These are phyloP conservation scores for Drosophila orosa DNA, from an alignment of 1,140 invertebrate species.

Conservation along the genomic window DNA sequence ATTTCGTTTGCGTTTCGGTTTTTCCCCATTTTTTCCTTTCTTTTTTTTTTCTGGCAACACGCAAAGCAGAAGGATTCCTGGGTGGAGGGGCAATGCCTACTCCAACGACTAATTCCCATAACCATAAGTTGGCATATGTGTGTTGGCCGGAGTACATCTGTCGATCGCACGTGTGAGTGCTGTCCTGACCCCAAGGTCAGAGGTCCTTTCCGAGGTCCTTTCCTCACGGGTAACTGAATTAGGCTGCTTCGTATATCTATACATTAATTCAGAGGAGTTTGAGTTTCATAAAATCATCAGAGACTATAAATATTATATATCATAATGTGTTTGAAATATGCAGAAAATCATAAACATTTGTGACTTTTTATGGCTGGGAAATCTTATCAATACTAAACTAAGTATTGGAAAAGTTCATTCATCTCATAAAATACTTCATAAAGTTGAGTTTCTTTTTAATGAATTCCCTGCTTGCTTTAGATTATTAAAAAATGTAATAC, in stretches of 20 bases:
- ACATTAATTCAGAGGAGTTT: constrained; percentile 1
- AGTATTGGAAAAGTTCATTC: neutral
- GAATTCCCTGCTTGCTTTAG: too few relatives aligned
- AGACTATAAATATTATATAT: neutral
- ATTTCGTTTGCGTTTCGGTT: constrained; percentile 61
- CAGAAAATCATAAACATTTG: neutral
- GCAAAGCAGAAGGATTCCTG: constrained; percentile 39
- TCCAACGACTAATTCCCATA: constrained; percentile 44
- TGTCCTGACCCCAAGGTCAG: constrained; percentile 27
- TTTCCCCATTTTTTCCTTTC: constrained; percentile 8
- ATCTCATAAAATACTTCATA: neutral
- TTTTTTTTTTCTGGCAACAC: constrained; percentile 32
- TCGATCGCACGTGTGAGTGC: constrained; percentile 58
- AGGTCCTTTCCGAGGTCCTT: constrained; percentile 11
- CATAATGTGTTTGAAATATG: neutral
- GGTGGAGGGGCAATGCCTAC: constrained; percentile 4
- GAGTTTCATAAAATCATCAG: neutral
- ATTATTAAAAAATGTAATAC: neutral
- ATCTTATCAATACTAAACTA: neutral
- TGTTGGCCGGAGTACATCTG: constrained; percentile 36
- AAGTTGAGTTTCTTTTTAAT: neutral
- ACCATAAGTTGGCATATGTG: constrained; percentile 40
- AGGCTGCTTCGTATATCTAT: neutral
- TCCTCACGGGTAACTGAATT: constrained; percentile 26
- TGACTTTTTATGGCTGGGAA: neutral